These are phyloP conservation scores for Eidolon helvum DNA, from an alignment of 2,113 vertebrate species.

Conservation along the genomic window DNA sequence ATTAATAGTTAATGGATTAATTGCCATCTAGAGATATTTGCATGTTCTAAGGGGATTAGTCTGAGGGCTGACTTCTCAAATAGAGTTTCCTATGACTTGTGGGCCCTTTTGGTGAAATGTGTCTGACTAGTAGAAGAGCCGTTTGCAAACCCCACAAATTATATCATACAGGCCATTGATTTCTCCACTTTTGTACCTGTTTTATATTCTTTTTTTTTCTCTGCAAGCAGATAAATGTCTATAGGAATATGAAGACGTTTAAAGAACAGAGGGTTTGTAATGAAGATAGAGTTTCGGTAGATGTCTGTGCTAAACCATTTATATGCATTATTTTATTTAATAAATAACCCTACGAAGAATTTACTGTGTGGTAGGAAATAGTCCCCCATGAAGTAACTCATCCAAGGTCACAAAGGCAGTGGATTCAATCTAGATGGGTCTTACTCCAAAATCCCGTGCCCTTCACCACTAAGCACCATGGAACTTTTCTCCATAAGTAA, in stretches of 20 bases:
- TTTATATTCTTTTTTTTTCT: not conserved
- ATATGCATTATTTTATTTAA: not conserved
- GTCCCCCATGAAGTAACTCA: not conserved
- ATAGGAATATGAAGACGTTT: not conserved
- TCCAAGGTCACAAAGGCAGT: not conserved
- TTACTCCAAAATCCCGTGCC: not conserved
- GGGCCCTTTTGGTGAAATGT: not conserved
- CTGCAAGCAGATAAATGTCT: not conserved
- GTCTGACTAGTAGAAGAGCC: not conserved
- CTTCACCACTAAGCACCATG: not conserved
- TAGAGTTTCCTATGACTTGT: not conserved
- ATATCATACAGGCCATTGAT: not conserved
- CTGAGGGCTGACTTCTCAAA: not conserved
- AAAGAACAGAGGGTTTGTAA: not conserved
- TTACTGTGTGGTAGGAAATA: not conserved
- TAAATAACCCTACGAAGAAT: not conserved
- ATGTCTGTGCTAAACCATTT: not conserved
- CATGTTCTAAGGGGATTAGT: not conserved
- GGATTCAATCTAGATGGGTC: not conserved
- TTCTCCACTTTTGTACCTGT: not conserved
- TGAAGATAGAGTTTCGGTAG: not conserved
- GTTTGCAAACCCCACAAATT: not conserved
- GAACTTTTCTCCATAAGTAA: not conserved
- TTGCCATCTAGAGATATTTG: conserved; percentile 22
- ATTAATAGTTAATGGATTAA: not conserved